A percentile compares a stretch with the other conserved stretches of the same genome.
Conservation (phyloP, 2,797 vertebrate genomes). For the Kryptopterus vitreolus region DNA sequence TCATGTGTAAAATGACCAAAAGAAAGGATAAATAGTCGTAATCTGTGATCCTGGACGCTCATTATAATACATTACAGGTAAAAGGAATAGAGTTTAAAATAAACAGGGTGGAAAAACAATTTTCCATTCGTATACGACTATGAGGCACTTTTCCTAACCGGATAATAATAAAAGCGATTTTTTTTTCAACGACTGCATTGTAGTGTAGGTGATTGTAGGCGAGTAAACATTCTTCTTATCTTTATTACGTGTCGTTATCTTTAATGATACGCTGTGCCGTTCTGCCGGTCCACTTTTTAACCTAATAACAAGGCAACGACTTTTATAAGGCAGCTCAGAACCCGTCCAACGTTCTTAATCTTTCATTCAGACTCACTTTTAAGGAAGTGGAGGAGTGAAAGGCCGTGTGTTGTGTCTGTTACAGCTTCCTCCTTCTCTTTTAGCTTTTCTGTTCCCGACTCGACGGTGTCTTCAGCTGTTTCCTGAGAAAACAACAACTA, state of each 20-base stretch:
- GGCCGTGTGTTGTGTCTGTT: conserved; percentile 50
- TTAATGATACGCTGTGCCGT: no score
- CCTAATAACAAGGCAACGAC: background rate
- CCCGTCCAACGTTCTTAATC: background rate
- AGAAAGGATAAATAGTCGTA: background rate
- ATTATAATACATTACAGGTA: background rate
- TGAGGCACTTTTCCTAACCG: no score
- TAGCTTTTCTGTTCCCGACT: conserved; percentile 39
- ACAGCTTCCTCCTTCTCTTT: conserved; percentile 50
- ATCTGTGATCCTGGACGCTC: background rate
- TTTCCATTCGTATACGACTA: no score
- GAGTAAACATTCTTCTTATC: conserved; percentile 8
- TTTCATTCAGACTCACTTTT: conserved; percentile 73
- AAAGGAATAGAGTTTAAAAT: background rate
- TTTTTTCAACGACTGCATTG: background rate
- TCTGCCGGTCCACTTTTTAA: background rate
- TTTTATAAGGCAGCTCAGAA: background rate
- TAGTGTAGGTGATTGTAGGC: no score
- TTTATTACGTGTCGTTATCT: background rate
- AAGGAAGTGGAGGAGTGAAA: conserved; percentile 79
- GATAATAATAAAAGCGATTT: no score
- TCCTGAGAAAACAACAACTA: conserved; percentile 49
- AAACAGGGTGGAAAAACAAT: no score
- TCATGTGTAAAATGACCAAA: background rate
- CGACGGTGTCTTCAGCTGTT: conserved; percentile 16